phyloP scores from a whole-genome alignment of 2,113 vertebrate genomes.

The Tinamus guttatus region DNA sequence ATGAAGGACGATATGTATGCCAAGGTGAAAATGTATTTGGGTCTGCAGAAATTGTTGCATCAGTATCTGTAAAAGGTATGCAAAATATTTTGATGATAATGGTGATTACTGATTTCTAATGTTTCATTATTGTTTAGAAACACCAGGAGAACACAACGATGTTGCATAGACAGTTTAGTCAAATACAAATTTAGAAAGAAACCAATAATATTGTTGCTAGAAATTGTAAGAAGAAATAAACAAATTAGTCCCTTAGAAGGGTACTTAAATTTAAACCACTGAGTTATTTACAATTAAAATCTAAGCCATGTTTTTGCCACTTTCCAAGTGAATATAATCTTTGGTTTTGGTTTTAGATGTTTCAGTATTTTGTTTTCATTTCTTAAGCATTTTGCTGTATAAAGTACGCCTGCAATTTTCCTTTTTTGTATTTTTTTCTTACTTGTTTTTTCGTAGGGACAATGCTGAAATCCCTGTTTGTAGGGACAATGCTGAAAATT shows the following conservation, averaged over 20 bases:
- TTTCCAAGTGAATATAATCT: background rate
- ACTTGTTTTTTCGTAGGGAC: background rate
- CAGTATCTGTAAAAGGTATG: slow-evolving; percentile 93
- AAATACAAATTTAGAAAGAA: background rate
- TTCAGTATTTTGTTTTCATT: background rate
- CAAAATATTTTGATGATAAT: background rate
- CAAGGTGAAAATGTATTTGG: slow-evolving; percentile 92
- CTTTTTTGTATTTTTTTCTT: background rate
- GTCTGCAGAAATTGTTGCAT: slow-evolving; percentile 88
- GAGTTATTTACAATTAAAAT: background rate
- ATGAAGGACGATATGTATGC: slow-evolving; percentile 92
- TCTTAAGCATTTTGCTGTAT: background rate
- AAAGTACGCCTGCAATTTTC: background rate
- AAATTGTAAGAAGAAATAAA: background rate
- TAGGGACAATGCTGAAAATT: background rate
- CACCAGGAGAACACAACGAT: background rate
- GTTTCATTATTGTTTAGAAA: background rate
- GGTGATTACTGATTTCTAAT: background rate
- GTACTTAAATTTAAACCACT: background rate
- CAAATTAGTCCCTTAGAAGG: background rate
- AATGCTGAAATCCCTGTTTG: background rate
- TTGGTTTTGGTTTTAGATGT: background rate
- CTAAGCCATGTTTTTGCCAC: background rate
- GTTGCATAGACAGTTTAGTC: background rate
- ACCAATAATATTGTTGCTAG: background rate